Percentiles rank a stretch among this genome's conserved stretches.
Evolutionary conservation across 2,797 vertebrate species (phyloP).

Genomic region (Macrochelys suwanniensis): DNA sequence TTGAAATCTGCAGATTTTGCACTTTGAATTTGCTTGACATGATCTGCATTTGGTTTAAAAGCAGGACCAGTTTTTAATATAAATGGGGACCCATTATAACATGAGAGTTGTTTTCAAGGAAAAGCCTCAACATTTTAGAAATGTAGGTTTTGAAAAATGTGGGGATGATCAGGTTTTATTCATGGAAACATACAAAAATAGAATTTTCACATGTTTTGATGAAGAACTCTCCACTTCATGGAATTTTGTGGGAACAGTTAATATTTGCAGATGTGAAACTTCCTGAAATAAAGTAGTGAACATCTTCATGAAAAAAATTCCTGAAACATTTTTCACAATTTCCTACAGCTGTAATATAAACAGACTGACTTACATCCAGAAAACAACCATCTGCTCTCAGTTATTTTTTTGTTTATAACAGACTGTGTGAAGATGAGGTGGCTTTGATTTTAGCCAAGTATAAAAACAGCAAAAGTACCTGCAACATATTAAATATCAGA

Average conservation of each 20-base stretch:
- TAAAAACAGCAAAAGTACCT: background rate
- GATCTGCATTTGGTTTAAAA: background rate
- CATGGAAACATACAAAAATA: background rate
- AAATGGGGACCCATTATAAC: background rate
- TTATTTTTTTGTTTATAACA: background rate
- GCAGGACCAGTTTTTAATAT: background rate
- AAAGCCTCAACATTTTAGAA: constrained; percentile 21
- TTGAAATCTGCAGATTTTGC: background rate
- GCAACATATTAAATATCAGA: background rate
- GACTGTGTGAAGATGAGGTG: background rate
- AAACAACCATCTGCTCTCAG: background rate
- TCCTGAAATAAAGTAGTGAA: background rate
- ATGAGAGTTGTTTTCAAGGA: background rate
- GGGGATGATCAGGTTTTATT: background rate
- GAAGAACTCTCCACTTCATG: background rate
- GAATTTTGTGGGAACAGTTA: background rate
- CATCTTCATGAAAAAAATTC: background rate
- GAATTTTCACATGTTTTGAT: background rate
- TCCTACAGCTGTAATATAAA: background rate
- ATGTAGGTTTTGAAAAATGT: background rate
- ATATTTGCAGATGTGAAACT: background rate
- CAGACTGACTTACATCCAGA: background rate
- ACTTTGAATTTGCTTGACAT: background rate
- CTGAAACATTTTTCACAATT: background rate
- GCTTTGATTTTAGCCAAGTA: background rate